Evolutionary conservation across 1,140 invertebrate genomes (phyloP), one percentile per base, ranked within the genome.

Genomic region (Choristoneura fumiferana): DNA sequence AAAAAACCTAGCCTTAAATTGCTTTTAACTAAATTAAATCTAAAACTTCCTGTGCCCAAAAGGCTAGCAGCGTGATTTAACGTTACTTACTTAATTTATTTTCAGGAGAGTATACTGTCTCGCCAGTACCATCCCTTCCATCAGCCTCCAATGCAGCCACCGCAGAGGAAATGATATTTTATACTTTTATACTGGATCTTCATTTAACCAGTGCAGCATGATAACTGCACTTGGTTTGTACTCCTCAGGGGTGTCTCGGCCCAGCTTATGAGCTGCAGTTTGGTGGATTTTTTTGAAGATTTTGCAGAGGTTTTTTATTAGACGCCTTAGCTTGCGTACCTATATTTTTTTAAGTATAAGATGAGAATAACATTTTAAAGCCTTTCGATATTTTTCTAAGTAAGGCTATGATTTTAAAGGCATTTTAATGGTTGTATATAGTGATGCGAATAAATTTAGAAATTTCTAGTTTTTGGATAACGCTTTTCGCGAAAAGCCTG

Each of bases 61-160:
- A n/a, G n/a, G n/a, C n/a, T n/a, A n/a, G n/a, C n/a, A n/a, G n/a
- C n/a, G n/a, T n/a, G n/a, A n/a, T n/a, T n/a, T n/a, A n/a, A n/a
- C n/a, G n/a, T n/a, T n/a, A n/a, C n/a, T n/a, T n/a, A n/a, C n/a
- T n/a, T n/a, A n/a, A n/a, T 38, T 53, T 40, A 60, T 43, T 79
- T 76, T 13, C 73, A 87, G 84, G 76, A 82, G 49, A 77, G 69
- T 13, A 69, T 87, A 43, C 60, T 81, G 12, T 72, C 81, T 1
- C 57, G 82, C 6, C 81, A 84, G 63, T 82, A 87, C 38, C 84
- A 87, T 54, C 82, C 84, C 3, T 85, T 84, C 69, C 84, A 87
- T 54, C 84, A 87, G 56, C 84, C 84, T 0, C 68, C 79, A 5
- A 71, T 80, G 68, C 80, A 84, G 45, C 74, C 76, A 39, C 80